Conservation (phyloP, 2,888 invertebrate species). For the Clistopyga incitator region DNA sequence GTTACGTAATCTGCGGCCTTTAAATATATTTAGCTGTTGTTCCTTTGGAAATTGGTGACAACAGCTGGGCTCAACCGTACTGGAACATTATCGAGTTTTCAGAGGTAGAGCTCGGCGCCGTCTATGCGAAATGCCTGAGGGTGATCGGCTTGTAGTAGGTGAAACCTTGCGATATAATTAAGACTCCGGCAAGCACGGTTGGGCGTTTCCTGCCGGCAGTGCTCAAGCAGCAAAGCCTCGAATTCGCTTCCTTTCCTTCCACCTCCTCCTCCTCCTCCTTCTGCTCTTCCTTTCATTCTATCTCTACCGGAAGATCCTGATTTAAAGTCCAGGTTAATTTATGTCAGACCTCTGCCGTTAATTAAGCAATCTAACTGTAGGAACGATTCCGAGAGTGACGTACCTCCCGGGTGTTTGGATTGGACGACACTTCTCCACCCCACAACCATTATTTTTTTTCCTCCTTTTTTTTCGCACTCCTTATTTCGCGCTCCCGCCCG, state of each 20-base stretch:
- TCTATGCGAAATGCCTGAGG: constrained; percentile 20
- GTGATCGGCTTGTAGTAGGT: constrained; percentile 23
- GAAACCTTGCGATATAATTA: constrained; percentile 37
- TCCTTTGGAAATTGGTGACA: constrained; percentile 13
- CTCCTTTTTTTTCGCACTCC: not conserved
- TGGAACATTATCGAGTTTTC: constrained; percentile 26
- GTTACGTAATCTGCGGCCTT: not conserved
- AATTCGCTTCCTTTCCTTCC: constrained; percentile 38
- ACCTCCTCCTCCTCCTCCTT: not conserved
- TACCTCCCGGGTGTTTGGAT: constrained; percentile 6
- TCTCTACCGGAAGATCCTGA: constrained; percentile 27
- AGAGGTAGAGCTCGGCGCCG: not conserved
- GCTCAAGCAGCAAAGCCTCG: constrained; percentile 49
- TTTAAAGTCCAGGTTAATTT: constrained; percentile 39
- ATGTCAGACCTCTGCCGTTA: constrained; percentile 40
- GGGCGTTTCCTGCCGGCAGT: constrained; percentile 30
- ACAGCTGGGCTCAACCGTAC: constrained; percentile 12
- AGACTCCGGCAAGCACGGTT: constrained; percentile 28
- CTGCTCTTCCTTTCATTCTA: constrained; percentile 25
- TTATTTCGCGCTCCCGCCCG: not conserved
- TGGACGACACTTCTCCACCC: not conserved
- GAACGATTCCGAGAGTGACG: constrained; percentile 26
- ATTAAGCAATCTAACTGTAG: constrained; percentile 43
- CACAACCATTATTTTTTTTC: constrained; percentile 4
- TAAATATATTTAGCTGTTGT: not conserved